Conservation (phyloP, 2,113 vertebrate species). For the Ciconia stormi region DNA sequence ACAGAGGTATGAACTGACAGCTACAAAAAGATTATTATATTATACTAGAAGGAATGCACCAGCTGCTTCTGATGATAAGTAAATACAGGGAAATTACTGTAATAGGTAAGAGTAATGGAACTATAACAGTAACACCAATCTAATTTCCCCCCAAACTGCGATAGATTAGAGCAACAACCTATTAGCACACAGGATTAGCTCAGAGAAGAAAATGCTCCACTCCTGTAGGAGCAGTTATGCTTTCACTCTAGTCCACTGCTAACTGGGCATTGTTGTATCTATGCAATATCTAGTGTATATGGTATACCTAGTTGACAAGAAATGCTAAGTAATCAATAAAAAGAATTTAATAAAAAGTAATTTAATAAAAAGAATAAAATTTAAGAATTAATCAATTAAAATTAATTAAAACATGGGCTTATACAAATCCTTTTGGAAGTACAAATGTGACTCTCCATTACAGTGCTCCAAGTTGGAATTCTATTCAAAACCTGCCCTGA, state of each 20-base stretch:
- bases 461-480: not conserved
- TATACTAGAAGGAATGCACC: not conserved
- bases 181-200: not conserved
- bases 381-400: too few species aligned
- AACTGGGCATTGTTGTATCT: not conserved
- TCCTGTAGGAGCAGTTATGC: not conserved
- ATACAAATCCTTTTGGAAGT: not conserved
- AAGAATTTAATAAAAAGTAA: not conserved
- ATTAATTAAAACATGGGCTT: not conserved
- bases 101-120: not conserved
- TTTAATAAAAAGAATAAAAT: too few species aligned
- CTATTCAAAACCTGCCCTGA: not conserved
- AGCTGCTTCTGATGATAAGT: not conserved
- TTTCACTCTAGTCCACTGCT: not conserved
- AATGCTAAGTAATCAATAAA: not conserved
- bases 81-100: not conserved
- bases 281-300: not conserved
- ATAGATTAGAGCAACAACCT: not conserved
- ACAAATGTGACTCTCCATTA: not conserved
- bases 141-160: not conserved
- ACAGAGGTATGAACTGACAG: constrained; percentile 9
- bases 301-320: not conserved
- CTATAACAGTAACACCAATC: not conserved
- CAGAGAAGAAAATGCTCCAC: not conserved
- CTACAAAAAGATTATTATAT: not conserved